Evolutionary conservation across 2,888 invertebrate species (phyloP), one percentile per base, ranked within the genome.

Genomic region (Chrysomela aeneicollis): DNA sequence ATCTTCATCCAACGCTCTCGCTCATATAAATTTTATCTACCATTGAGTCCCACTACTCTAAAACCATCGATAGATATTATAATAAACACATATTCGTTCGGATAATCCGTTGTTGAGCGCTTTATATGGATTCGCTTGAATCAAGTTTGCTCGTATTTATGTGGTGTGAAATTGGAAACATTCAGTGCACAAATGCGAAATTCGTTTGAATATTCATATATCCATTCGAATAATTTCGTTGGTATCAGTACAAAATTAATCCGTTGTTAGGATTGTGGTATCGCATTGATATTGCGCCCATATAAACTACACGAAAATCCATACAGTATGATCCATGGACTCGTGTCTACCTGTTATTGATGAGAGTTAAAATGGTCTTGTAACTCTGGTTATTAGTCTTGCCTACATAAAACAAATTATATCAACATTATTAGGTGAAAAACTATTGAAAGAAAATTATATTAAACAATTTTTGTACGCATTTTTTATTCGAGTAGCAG

Each of bases 131-230:
- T 42, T 42, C 42, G n/a, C 6, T n/a, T 42, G 42, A 42, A 42
- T 42, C 42, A 42, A 42, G 42, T 42, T 42, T n/a, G 15, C 15
- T 42, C n/a, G 15, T 42, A 42, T 42, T 42, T 42, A 42, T 42
- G 42, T 42, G 42, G 42, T 42, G 42, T 42, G 42, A 42, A 42
- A 42, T 42, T 42, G 42, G 42, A 42, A 42, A 42, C 42, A 42
- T 42, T 42, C 42, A 42, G 15, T 15, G 15, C 15, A 42, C 42
- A 42, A 35, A 35, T 15, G 9, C 15, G 42, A 15, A 42, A 15
- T 42, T 42, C 15, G 15, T 42, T 15, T 42, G 42, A 42, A 42
- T 42, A 42, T 42, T 42, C 35, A 35, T 35, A 26, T 42, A 42
- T 42, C 12, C 42, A 42, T 42, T n/a, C 42, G 42, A 42, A 15